Conservation (phyloP, 1,140 invertebrate genomes). For the Phortica variegata region DNA sequence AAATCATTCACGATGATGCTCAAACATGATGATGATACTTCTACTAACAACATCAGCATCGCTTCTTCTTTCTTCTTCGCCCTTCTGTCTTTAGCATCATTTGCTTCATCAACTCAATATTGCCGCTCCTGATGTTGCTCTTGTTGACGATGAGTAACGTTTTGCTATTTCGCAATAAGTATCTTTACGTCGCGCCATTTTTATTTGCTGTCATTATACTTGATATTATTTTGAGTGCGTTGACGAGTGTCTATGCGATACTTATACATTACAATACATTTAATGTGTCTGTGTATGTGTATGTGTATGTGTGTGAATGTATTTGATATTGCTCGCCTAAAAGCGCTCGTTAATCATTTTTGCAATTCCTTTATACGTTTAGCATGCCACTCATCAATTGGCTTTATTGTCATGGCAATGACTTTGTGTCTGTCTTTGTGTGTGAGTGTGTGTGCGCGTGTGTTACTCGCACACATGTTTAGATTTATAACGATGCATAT, state of each 20-base stretch:
- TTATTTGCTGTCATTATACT: conserved; percentile 26
- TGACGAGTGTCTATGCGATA: conserved; percentile 30
- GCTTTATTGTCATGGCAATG: conserved; percentile 53
- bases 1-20: conserved; percentile 50
- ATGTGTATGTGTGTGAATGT: not conserved
- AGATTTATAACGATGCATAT: too few species aligned
- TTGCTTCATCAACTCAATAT: conserved; percentile 1
- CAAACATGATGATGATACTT: not conserved
- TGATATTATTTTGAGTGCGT: conserved; percentile 17
- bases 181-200: conserved; percentile 24
- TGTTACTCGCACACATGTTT: too few species aligned
- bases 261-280: conserved; percentile 14
- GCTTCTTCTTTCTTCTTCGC: conserved; percentile 2
- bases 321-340: conserved; percentile 9
- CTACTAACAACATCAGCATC: conserved; percentile 3
- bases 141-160: too few species aligned
- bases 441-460: too few species aligned
- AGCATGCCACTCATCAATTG: conserved; percentile 52
- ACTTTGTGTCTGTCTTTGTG: too few species aligned
- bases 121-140: not conserved
- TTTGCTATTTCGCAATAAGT: not conserved
- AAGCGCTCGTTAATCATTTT: conserved; percentile 48
- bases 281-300: conserved; percentile 6
- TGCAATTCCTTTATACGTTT: too few species aligned
- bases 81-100: not conserved